phyloP scores from a whole-genome alignment of 2,113 vertebrate genomes.

The Bubalus kerabau region DNA sequence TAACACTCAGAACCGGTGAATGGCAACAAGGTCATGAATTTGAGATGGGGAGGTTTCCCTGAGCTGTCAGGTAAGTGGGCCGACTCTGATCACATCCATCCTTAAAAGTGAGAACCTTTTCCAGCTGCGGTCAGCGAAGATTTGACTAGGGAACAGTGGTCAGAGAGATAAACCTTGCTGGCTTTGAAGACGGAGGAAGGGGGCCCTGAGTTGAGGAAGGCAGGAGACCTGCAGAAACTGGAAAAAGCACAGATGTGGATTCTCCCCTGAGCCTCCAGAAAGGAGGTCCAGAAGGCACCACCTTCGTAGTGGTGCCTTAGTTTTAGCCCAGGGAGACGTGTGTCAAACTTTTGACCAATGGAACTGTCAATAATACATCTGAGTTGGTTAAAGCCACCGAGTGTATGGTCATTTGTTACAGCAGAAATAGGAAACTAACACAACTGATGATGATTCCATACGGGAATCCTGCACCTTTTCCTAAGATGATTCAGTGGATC shows the following conservation, averaged over 20 bases:
- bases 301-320: neutral
- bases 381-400: neutral
- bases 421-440: neutral
- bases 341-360: neutral
- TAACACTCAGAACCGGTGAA: neutral
- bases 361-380: neutral
- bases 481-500: neutral
- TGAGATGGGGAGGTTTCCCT: neutral
- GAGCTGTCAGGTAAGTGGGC: no score
- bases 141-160: neutral
- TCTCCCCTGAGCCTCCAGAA: neutral
- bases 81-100: neutral
- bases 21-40: neutral
- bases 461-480: neutral
- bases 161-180: neutral
- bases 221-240: neutral
- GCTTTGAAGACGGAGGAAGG: neutral
- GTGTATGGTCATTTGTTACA: neutral
- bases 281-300: neutral
- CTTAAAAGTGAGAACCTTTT: neutral
- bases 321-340: neutral
- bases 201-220: accelerated
- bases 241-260: neutral
- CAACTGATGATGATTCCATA: neutral
- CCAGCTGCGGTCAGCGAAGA: neutral